A percentile compares a stretch with the other conserved stretches of the same genome.
Evolutionary conservation across 2,888 invertebrate species (phyloP).

Genomic region (Electrophaes corylata): DNA sequence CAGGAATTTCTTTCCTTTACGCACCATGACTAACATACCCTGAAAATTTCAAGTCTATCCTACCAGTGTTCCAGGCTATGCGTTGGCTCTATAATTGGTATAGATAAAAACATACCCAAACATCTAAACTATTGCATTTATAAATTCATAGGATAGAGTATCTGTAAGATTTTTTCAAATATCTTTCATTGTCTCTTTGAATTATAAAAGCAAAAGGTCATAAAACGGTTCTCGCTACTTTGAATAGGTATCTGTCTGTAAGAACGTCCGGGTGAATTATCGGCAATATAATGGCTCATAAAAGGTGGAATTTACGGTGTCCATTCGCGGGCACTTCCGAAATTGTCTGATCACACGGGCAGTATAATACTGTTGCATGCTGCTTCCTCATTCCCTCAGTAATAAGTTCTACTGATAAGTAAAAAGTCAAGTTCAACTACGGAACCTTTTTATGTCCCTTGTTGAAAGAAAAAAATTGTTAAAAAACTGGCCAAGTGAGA

Average conservation of each 20-base stretch:
- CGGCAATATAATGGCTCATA: conserved; percentile 74
- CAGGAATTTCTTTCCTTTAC: too few relatives aligned
- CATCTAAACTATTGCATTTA: too few relatives aligned
- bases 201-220: conserved; percentile 29
- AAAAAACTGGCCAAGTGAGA: too few relatives aligned
- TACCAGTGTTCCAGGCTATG: too few relatives aligned
- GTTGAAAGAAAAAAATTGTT: too few relatives aligned
- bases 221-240: conserved; percentile 44
- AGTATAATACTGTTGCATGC: conserved; percentile 32
- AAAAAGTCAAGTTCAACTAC: background rate
- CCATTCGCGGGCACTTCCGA: conserved; percentile 53
- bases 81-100: too few relatives aligned
- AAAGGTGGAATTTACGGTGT: conserved; percentile 72
- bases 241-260: conserved; percentile 50
- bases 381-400: conserved; percentile 26
- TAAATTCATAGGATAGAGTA: too few relatives aligned
- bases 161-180: background rate
- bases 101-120: too few relatives aligned
- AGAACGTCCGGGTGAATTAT: conserved; percentile 55
- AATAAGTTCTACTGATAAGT: conserved; percentile 30
- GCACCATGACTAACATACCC: too few relatives aligned
- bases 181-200: conserved; percentile 14
- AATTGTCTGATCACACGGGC: conserved; percentile 62
- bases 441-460: too few relatives aligned
- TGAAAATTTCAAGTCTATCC: too few relatives aligned